These are phyloP conservation scores for Catocala nupta DNA, from an alignment of 2,888 invertebrate genomes.

Conservation along the genomic window DNA sequence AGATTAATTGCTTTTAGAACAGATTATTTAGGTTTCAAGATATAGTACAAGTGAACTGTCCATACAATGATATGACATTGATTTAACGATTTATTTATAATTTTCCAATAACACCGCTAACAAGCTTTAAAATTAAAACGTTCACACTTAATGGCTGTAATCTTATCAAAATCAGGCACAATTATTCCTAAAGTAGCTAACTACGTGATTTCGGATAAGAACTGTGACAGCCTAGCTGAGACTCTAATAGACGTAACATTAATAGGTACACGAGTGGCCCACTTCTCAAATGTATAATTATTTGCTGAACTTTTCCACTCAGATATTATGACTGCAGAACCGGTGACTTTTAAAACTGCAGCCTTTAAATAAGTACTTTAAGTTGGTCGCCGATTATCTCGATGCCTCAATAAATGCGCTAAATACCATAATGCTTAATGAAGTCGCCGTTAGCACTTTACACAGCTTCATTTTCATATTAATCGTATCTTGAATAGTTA, in stretches of 20 bases:
- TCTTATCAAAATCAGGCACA: conserved; percentile 45
- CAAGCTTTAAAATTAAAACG: conserved; percentile 43
- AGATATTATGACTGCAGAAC: too few relatives aligned
- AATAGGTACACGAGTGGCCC: conserved; percentile 12
- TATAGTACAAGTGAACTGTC: too few relatives aligned
- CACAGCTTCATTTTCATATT: conserved; percentile 48
- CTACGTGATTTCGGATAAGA: conserved; percentile 31
- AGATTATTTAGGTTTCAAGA: too few relatives aligned
- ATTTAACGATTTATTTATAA: conserved; percentile 15
- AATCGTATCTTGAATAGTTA: conserved; percentile 41
- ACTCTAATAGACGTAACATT: conserved; percentile 14
- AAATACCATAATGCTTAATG: conserved; percentile 43
- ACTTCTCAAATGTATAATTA: conserved; percentile 10
- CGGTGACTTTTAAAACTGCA: neutral
- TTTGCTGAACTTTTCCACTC: conserved; percentile 8
- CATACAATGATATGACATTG: conserved; percentile 3
- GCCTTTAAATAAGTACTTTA: neutral
- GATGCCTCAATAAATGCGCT: conserved; percentile 7
- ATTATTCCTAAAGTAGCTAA: conserved; percentile 37
- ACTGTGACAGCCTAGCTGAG: conserved; percentile 27
- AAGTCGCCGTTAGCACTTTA: conserved; percentile 44
- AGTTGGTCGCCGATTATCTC: neutral
- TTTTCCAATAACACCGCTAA: conserved; percentile 33
- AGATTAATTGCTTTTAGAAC: too few relatives aligned
- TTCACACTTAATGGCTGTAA: conserved; percentile 41